A percentile compares a stretch with the other conserved stretches of the same genome.
phyloP scores from a whole-genome alignment of 92 coral and sea anemone genomes.

The Zoanthus sansibaricus region DNA sequence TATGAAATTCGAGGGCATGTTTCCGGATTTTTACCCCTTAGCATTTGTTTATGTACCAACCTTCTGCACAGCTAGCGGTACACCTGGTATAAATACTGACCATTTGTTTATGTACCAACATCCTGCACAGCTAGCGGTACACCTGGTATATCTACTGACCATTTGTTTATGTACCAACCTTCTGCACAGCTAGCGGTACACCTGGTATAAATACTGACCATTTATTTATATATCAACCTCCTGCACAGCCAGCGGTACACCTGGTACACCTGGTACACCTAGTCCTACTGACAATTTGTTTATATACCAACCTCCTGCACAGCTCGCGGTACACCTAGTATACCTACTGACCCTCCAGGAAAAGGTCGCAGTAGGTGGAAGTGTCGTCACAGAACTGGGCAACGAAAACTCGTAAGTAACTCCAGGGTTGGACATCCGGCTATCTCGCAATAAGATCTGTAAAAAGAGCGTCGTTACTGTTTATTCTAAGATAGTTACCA shows the following conservation, averaged over 20 bases:
- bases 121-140: neutral
- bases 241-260: neutral
- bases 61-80: constrained; percentile 86
- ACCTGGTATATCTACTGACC: too few relatives aligned
- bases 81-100: constrained; percentile 62
- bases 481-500: too few relatives aligned
- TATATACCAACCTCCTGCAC: constrained; percentile 89
- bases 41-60: constrained; percentile 48
- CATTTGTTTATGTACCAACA: too few relatives aligned
- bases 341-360: constrained; percentile 81
- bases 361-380: constrained; percentile 61
- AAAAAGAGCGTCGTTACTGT: neutral
- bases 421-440: constrained; percentile 62
- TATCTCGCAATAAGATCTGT: constrained; percentile 67
- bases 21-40: too few relatives aligned
- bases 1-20: too few relatives aligned
- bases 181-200: constrained; percentile 88
- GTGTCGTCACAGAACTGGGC: constrained; percentile 70
- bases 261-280: too few relatives aligned
- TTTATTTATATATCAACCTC: too few relatives aligned
- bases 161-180: constrained; percentile 62
- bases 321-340: constrained; percentile 72
- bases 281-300: too few relatives aligned
- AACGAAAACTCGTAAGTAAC: constrained; percentile 86
- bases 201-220: constrained; percentile 65